phyloP scores from a whole-genome alignment of 2,888 invertebrate genomes.

The Orthonychiurus folsomi region DNA sequence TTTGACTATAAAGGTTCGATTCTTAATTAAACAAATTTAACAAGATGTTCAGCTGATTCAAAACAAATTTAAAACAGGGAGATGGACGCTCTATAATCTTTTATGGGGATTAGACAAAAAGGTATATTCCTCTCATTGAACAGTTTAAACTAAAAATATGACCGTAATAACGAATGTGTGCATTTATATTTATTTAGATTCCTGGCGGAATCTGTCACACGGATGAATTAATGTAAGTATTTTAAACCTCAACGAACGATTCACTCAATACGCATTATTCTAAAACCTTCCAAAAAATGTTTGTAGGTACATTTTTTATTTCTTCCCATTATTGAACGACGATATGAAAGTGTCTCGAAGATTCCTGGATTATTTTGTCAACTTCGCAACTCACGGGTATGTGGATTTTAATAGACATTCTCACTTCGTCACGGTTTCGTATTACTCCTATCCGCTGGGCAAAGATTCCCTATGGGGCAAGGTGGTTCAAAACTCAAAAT shows the following conservation, averaged over 20 bases:
- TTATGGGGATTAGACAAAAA: not conserved
- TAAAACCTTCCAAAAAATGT: no score
- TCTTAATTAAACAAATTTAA: no score
- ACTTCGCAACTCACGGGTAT: constrained; percentile 16
- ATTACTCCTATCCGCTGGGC: no score
- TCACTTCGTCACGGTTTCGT: no score
- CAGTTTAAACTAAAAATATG: not conserved
- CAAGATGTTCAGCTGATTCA: no score
- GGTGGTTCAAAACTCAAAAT: no score
- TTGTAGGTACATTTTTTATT: constrained; percentile 12
- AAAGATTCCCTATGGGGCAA: no score
- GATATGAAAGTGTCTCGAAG: constrained; percentile 4
- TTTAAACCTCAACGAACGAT: no score
- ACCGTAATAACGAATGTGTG: no score
- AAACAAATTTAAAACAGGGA: no score
- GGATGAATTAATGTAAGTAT: constrained; percentile 15
- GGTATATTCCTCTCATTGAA: not conserved
- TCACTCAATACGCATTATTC: no score
- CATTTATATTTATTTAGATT: not conserved
- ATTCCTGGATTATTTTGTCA: constrained; percentile 17
- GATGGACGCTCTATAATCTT: constrained; percentile 9
- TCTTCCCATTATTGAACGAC: constrained; percentile 9
- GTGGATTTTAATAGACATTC: no score
- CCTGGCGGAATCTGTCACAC: constrained; percentile 6
- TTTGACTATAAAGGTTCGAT: constrained; percentile 15